These are phyloP conservation scores for Ophion ellenae DNA, from an alignment of 2,888 invertebrate genomes.

Conservation along the genomic window DNA sequence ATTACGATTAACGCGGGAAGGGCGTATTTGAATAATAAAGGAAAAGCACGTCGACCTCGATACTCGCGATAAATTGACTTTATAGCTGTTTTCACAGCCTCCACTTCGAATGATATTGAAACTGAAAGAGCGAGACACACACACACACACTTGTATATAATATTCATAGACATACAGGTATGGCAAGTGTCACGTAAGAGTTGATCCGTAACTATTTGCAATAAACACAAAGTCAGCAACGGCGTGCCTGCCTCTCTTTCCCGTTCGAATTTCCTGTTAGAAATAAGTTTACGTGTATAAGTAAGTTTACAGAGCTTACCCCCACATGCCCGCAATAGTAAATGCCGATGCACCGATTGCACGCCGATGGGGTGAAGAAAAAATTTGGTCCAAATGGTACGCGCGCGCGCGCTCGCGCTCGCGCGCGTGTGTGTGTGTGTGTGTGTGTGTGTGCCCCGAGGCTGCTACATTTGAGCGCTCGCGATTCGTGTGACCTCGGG, in stretches of 20 bases:
- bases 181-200: conserved; percentile 15
- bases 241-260: conserved; percentile 45
- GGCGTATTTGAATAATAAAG: conserved; percentile 44
- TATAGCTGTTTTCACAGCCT: conserved; percentile 18
- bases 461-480: conserved; percentile 17
- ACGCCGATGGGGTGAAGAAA: conserved; percentile 6
- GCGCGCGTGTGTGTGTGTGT: neutral
- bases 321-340: neutral
- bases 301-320: neutral
- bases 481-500: conserved; percentile 33
- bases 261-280: conserved; percentile 41
- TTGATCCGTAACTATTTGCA: conserved; percentile 16
- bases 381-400: neutral
- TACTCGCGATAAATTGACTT: conserved; percentile 33
- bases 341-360: conserved; percentile 29
- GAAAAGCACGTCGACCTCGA: conserved; percentile 62
- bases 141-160: conserved; percentile 5
- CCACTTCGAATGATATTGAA: conserved; percentile 25
- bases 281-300: conserved; percentile 16
- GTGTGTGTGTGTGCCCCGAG: conserved; percentile 17
- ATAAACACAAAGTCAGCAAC: conserved; percentile 40
- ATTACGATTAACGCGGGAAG: conserved; percentile 40
- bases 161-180: neutral
- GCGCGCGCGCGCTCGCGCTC: neutral
- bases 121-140: conserved; percentile 44